These are phyloP conservation scores for Troglohyphantes excavatus DNA, from an alignment of 2,888 invertebrate species.

Conservation along the genomic window DNA sequence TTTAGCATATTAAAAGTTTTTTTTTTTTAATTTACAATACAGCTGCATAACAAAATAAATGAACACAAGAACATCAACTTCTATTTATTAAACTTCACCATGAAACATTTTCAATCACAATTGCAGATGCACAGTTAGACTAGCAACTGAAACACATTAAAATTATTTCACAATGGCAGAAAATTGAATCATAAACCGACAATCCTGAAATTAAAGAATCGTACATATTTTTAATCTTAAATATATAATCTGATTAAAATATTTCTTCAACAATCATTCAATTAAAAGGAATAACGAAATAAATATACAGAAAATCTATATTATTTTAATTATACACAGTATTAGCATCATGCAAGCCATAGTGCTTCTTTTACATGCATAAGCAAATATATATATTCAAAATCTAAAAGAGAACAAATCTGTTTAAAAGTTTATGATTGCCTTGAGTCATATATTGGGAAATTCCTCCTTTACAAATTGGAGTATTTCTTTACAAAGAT, in stretches of 20 bases:
- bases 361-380: not conserved
- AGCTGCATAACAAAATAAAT: not conserved
- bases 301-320: not conserved
- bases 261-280: too few species aligned
- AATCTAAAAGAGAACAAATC: not conserved
- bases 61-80: not conserved
- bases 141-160: not conserved
- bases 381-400: not conserved
- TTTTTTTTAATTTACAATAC: too few species aligned
- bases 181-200: not conserved
- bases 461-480: conserved; percentile 70
- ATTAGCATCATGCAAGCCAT: not conserved
- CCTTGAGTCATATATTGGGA: conserved; percentile 16
- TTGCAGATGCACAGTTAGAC: not conserved
- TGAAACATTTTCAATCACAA: conserved; percentile 2
- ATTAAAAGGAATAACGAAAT: too few species aligned
- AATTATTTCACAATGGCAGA: not conserved
- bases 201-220: not conserved
- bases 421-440: not conserved
- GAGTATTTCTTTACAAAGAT: conserved; percentile 79
- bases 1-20: too few species aligned
- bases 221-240: not conserved
- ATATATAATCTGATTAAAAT: not conserved
- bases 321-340: not conserved
- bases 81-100: not conserved